Percentiles rank a stretch among this genome's conserved stretches.
phyloP scores from a whole-genome alignment of 2,113 vertebrate genomes.

The Hippocampus zosterae region DNA sequence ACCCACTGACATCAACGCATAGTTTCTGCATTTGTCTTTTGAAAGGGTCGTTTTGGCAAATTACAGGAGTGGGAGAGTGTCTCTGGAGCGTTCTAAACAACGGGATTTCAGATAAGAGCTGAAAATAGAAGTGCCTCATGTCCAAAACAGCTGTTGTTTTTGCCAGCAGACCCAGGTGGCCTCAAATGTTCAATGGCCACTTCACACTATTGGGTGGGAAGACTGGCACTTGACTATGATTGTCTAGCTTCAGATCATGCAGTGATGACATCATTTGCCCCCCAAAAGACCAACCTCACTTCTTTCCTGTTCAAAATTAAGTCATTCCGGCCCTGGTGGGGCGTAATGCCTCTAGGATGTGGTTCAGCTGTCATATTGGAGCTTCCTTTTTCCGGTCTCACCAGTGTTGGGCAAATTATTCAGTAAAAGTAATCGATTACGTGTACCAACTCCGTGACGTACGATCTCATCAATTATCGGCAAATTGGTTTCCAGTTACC shows the following conservation, averaged over 20 bases:
- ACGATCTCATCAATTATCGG: no score
- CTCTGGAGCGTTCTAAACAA: conserved; percentile 72
- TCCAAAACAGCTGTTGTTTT: conserved; percentile 92
- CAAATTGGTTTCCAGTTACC: no score
- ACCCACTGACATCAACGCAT: conserved; percentile 68
- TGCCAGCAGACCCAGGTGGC: conserved; percentile 90
- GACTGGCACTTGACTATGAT: conserved; percentile 36
- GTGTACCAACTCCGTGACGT: no score
- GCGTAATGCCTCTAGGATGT: conserved; percentile 23
- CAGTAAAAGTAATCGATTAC: background rate
- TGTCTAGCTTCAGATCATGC: conserved; percentile 41
- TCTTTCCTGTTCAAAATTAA: conserved; percentile 50
- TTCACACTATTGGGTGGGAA: conserved; percentile 43
- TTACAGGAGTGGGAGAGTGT: conserved; percentile 56
- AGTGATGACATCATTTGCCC: conserved; percentile 53
- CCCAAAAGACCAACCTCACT: conserved; percentile 22
- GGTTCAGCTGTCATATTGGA: conserved; percentile 26
- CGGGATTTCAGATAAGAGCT: conserved; percentile 69
- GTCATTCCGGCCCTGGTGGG: conserved; percentile 18
- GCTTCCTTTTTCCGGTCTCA: background rate
- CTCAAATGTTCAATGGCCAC: conserved; percentile 61
- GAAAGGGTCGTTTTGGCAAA: conserved; percentile 52
- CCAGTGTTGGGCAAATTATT: background rate
- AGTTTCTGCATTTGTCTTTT: conserved; percentile 69
- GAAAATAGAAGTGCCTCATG: conserved; percentile 90